Base-by-base conservation (phyloP, 2,888 invertebrate species). In the Pachymerium ferrugineum region DNA sequence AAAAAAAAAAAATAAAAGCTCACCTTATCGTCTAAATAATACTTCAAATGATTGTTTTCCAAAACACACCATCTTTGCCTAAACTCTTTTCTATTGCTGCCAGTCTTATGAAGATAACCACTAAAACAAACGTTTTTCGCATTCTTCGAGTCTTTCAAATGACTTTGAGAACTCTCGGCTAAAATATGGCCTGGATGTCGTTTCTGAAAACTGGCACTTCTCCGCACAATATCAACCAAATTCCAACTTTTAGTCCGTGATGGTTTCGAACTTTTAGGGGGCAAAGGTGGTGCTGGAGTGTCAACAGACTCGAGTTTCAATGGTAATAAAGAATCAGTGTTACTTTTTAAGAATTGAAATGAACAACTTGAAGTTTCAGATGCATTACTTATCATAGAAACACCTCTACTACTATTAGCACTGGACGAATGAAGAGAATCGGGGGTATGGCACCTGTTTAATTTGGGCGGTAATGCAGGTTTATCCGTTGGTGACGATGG, bases 61-160 rank as follows among this genome's bases (percentile, higher is more conserved):
- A 93, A 81, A 47, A 89, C 86, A 80, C 89, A 90, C 83, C 88
- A 89, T 54, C 90, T 85, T n/a, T 86, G 86, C 76, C 89, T 89
- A 79, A 90, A 87, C 80, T 92, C 91, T 76, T 90, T 91, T 72
- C 91, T 87, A 74, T 72, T 90, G 88, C 93, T 93, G 92, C 90
- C 92, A 78, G 92, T 70, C 22, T 70, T 70, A 19, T 70, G 35
- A 12, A 70, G 33, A n/a, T 31, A 33, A 0, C 70, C 70, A 6
- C 31, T 70, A 16, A 31, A 35, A n/a, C 16, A 19, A 33, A 31
- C 19, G 6, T 33, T 33, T 1, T 33, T 16, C 30, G 16, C 2
- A 16, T 12, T 33, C 1, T n/a, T 16, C n/a, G 14, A 16, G 3
- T n/a, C 19, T 33, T 22, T n/a, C 47, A 22, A 19, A 47, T 10